Conservation (phyloP, 2,797 vertebrate species). For the Manis crassicaudata region DNA sequence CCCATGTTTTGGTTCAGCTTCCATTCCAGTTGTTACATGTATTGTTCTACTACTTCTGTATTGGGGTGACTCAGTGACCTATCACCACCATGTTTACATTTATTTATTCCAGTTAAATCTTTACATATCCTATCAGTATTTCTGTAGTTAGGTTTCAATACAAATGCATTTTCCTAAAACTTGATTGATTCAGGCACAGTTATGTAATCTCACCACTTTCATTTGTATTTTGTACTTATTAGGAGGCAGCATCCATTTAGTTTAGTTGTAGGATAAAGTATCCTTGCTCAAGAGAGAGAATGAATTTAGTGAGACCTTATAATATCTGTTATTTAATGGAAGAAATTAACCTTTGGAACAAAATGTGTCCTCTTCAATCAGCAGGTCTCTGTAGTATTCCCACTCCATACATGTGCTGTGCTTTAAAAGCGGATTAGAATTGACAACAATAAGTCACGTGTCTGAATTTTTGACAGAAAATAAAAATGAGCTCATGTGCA, state of each 20-base stretch:
- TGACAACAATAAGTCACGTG: slow-evolving; percentile 88
- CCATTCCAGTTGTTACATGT: not conserved
- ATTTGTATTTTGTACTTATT: not conserved
- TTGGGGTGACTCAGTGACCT: not conserved
- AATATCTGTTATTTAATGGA: slow-evolving; percentile 70
- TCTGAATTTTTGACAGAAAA: slow-evolving; percentile 89
- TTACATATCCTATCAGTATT: not conserved
- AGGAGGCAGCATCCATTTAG: not conserved
- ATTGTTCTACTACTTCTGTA: not conserved
- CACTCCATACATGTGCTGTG: slow-evolving; percentile 78
- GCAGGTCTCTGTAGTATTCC: slow-evolving; percentile 78
- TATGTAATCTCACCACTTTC: not conserved
- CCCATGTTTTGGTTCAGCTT: not conserved
- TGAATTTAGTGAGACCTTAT: slow-evolving; percentile 72
- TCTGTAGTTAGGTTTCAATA: not conserved
- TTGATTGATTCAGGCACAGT: not conserved
- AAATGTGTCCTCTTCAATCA: slow-evolving; percentile 72
- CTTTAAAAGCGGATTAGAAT: slow-evolving; percentile 84
- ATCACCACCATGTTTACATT: not conserved
- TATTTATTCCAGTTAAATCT: not conserved
- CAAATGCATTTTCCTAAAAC: not conserved
- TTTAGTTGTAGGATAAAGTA: slow-evolving; percentile 58
- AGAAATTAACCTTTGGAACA: slow-evolving; percentile 77
- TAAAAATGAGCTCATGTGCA: slow-evolving; percentile 89
- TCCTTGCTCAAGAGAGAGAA: slow-evolving; percentile 40